A percentile compares a stretch with the other conserved stretches of the same genome.
phyloP scores from a whole-genome alignment of 2,113 vertebrate species.

The Narcine bancroftii region DNA sequence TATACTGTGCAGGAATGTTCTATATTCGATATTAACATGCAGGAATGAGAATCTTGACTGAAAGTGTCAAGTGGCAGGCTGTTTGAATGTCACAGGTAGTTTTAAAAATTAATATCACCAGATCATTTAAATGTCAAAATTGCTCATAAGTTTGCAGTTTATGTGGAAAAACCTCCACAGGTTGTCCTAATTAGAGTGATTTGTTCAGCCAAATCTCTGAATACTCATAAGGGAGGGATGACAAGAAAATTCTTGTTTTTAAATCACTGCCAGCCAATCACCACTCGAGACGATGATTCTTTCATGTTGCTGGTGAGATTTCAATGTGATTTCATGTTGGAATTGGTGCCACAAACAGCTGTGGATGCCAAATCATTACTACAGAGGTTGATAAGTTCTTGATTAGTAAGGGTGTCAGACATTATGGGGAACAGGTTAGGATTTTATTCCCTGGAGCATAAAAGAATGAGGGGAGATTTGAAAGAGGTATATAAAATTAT shows the following conservation, averaged over 20 bases:
- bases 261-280: background rate
- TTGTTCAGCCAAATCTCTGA: background rate
- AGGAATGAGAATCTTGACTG: background rate
- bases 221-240: background rate
- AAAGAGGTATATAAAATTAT: no score
- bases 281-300: background rate
- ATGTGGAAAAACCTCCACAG: background rate
- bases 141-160: background rate
- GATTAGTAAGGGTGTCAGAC: no score
- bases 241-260: background rate
- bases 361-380: no score
- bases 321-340: no score
- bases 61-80: background rate
- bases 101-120: background rate
- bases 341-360: no score
- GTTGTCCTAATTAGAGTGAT: background rate
- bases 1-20: no score
- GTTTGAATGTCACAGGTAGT: background rate
- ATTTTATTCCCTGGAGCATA: no score
- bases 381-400: no score
- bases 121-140: background rate
- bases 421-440: no score
- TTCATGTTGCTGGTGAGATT: background rate
- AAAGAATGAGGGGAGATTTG: no score
- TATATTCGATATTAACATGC: no score